A percentile compares a stretch with the other conserved stretches of the same genome.
Evolutionary conservation across 2,797 vertebrate genomes (phyloP).

Genomic region (Bradypus variegatus): DNA sequence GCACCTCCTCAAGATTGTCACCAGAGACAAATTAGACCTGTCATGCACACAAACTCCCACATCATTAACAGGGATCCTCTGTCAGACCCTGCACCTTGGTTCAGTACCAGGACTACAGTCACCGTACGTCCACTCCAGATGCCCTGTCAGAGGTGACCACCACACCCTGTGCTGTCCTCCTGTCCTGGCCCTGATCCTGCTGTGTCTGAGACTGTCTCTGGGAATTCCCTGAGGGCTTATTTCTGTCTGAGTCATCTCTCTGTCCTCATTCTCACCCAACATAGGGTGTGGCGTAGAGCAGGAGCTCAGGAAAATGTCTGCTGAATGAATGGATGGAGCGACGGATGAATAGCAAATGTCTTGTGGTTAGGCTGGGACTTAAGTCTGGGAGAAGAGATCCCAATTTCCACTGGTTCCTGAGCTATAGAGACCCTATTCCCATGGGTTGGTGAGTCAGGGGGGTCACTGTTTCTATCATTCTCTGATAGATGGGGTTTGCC

Average conservation of each 20-base stretch:
- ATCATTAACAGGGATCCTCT: background rate
- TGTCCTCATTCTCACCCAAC: background rate
- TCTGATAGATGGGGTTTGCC: background rate
- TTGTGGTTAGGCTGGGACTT: background rate
- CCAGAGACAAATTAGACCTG: background rate
- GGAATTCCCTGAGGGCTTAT: background rate
- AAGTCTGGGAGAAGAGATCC: background rate
- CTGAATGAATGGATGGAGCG: background rate
- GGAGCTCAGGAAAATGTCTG: background rate
- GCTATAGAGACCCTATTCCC: background rate
- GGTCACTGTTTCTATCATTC: background rate
- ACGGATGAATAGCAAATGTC: background rate
- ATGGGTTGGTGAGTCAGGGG: background rate
- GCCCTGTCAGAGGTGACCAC: background rate
- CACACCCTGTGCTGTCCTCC: background rate
- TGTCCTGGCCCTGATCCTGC: background rate
- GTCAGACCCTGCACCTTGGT: background rate
- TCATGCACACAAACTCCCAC: background rate
- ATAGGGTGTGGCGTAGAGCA: background rate
- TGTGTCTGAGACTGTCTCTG: background rate
- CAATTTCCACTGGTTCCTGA: background rate
- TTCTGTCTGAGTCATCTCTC: slow-evolving; percentile 25
- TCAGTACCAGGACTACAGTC: background rate
- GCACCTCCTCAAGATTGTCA: accelerated
- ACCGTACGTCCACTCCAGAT: background rate